phyloP scores from a whole-genome alignment of 2,113 vertebrate species.

The Charina bottae region DNA sequence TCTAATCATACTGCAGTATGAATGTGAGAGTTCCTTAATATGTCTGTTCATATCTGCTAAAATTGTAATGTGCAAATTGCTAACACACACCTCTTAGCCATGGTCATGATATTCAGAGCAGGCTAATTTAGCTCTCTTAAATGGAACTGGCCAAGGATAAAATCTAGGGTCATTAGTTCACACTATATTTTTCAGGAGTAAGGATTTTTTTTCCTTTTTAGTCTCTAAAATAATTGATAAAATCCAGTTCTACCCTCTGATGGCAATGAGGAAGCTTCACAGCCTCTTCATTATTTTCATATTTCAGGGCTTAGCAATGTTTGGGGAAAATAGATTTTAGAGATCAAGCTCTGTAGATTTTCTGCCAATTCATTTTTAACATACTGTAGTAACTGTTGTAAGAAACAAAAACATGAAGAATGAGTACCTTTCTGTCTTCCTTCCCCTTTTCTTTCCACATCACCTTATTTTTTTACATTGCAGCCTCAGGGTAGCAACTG shows the following conservation, averaged over 20 bases:
- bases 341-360: not conserved
- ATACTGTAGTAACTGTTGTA: not conserved
- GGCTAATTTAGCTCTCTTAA: not conserved
- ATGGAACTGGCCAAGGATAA: not conserved
- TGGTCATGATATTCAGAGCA: not conserved
- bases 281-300: not conserved
- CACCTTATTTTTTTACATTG: not conserved
- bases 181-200: not conserved
- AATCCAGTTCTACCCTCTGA: not conserved
- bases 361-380: not conserved
- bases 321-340: not conserved
- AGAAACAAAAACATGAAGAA: not conserved
- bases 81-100: not conserved
- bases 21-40: not conserved
- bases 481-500: not conserved
- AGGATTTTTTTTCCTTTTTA: not conserved
- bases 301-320: not conserved
- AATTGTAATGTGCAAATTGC: not conserved
- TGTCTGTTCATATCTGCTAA: not conserved
- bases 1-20: not conserved
- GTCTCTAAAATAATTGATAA: not conserved
- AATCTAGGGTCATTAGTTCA: not conserved
- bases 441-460: not conserved
- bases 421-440: not conserved
- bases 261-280: not conserved